These are phyloP conservation scores for Struthio camelus DNA, from an alignment of 2,113 vertebrate genomes.

Conservation along the genomic window DNA sequence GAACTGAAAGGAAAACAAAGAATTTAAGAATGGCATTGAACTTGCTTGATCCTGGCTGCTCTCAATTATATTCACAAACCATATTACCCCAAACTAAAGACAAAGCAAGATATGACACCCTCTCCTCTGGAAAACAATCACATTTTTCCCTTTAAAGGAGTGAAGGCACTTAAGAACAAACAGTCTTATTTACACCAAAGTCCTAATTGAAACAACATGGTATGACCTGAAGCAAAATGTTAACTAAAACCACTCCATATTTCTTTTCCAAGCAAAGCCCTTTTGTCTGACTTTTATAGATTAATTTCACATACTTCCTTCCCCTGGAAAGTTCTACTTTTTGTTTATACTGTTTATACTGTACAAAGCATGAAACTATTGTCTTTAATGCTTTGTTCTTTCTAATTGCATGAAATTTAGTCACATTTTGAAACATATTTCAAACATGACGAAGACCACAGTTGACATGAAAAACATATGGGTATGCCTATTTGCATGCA, in stretches of 20 bases:
- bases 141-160: constrained; percentile 18
- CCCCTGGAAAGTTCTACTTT: constrained; percentile 30
- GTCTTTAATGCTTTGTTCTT: constrained; percentile 46
- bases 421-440: constrained; percentile 37
- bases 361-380: constrained; percentile 29
- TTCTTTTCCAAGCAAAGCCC: constrained; percentile 31
- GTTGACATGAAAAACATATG: constrained; percentile 12
- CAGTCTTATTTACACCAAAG: constrained; percentile 28
- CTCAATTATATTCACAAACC: not conserved
- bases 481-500: not conserved
- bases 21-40: not conserved
- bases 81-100: not conserved
- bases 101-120: not conserved
- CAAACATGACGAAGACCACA: not conserved
- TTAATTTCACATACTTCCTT: constrained; percentile 34
- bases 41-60: not conserved
- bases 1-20: not conserved
- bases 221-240: constrained; percentile 62
- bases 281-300: constrained; percentile 30
- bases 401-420: constrained; percentile 34
- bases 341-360: constrained; percentile 42
- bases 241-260: constrained; percentile 64
- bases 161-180: constrained; percentile 10
- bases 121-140: not conserved
- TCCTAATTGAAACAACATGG: constrained; percentile 66